Percentiles rank a stretch among this genome's conserved stretches.
phyloP scores from a whole-genome alignment of 2,888 invertebrate species.

The Netelia virgata region DNA sequence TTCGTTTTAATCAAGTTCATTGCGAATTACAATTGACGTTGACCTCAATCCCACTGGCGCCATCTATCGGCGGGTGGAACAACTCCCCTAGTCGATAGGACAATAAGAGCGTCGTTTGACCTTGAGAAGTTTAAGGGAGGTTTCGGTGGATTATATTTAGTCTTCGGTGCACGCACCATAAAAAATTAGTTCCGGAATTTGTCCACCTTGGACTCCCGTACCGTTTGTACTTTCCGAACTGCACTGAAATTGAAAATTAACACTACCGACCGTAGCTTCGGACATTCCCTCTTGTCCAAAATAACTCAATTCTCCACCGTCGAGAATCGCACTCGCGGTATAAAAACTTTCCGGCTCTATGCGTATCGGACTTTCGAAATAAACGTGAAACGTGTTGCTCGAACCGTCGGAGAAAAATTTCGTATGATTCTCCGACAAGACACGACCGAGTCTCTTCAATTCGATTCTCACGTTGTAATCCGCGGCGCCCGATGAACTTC shows the following conservation, averaged over 20 bases:
- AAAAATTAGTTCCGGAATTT: slow-evolving; percentile 98
- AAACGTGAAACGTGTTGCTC: slow-evolving; percentile 97
- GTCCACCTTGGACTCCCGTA: slow-evolving; percentile 98
- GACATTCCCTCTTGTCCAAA: slow-evolving; percentile 99
- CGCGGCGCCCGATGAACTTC: slow-evolving; percentile 97
- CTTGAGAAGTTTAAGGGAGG: background rate
- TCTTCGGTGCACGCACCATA: slow-evolving; percentile 92
- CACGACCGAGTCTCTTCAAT: slow-evolving; percentile 94
- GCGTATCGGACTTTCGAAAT: slow-evolving; percentile 93
- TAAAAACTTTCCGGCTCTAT: slow-evolving; percentile 97
- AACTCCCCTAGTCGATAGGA: background rate
- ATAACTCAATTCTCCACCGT: slow-evolving; percentile 97
- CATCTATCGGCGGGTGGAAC: slow-evolving; percentile 9
- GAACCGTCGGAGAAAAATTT: slow-evolving; percentile 98
- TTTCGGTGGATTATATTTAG: slow-evolving; percentile 70
- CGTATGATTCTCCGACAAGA: slow-evolving; percentile 95
- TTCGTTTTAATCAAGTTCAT: slow-evolving; percentile 17
- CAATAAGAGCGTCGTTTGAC: background rate
- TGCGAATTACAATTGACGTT: slow-evolving; percentile 37
- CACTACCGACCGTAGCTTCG: slow-evolving; percentile 96
- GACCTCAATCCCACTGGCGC: slow-evolving; percentile 17
- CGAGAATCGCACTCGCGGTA: slow-evolving; percentile 97
- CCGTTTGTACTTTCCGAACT: slow-evolving; percentile 99
- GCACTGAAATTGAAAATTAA: slow-evolving; percentile 98
- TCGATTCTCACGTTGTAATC: slow-evolving; percentile 98